Base-by-base conservation (phyloP, 2,113 vertebrate genomes). In the Probosciger aterrimus region DNA sequence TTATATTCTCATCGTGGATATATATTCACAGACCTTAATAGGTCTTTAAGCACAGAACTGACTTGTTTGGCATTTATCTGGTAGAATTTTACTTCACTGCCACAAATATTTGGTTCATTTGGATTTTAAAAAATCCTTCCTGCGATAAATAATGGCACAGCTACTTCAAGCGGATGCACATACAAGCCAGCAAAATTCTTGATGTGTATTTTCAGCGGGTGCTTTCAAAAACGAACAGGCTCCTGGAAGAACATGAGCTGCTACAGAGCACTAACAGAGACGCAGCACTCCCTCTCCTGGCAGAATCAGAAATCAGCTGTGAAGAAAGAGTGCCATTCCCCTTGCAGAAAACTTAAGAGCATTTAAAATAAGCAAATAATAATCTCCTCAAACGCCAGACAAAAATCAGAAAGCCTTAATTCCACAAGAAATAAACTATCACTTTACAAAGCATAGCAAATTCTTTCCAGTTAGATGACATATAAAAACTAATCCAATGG, bases 231-330 rank as follows among this genome's bases (percentile, higher is more conserved):
- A 14, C 18, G 3, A 67, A 37, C 0, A 0, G 25, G 24, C 47
- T 55, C 1, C 5, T 37, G 9, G 35, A 86, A 25, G 14, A 73
- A 16, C 6, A 20, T 2, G 22, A 92, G 52, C 35, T 28, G 79
- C 64, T 78, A 19, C 49, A 20, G 52, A 71, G 67, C 15, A 0
- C 14, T 24, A 8, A 1, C 75, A 78, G 28, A 73, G 73, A 33
- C 0, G 4, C 60, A 85, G 91, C 49, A 3, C 94, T 91, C 95
- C 96, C 95, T 91, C 96, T 95, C 52, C 86, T 92, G 96, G 93
- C 65, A 65, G 60, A 18, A 35, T 25, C 57, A 60, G 69, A 59
- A 53, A 64, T 25, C 20, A 70, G 39, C 79, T 7, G 19, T 27
- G 17, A 82, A 55, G 28, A 77, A 39, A 52, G 4, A 69, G 17